A percentile compares a stretch with the other conserved stretches of the same genome.
Conservation (phyloP, 2,888 invertebrate species). For the Hyposoter dolosus region DNA sequence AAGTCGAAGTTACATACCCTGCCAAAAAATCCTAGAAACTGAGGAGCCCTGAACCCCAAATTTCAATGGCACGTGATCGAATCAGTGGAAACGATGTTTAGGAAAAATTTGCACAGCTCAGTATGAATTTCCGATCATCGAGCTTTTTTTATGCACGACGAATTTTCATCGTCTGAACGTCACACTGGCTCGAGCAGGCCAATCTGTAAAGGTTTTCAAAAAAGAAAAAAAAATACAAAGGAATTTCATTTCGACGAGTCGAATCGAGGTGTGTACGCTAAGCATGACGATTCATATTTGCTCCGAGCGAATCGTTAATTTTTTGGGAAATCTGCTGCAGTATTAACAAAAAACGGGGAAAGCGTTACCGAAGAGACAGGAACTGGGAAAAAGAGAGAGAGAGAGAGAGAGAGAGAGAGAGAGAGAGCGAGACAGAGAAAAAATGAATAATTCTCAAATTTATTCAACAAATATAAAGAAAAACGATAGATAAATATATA, state of each 20-base stretch:
- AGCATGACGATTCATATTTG: not conserved
- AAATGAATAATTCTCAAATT: conserved; percentile 52
- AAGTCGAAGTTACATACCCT: not conserved
- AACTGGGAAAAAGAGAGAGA: not conserved
- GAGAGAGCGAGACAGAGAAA: not conserved
- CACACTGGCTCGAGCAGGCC: not conserved
- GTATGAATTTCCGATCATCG: not conserved
- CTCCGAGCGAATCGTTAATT: not conserved
- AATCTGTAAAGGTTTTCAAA: not conserved
- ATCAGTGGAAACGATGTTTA: not conserved
- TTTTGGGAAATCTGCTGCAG: conserved; percentile 10
- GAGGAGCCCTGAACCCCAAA: not conserved
- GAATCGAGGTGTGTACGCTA: not conserved
- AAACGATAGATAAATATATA: conserved; percentile 47
- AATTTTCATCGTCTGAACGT: not conserved
- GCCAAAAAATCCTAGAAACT: not conserved
- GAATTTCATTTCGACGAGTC: not conserved
- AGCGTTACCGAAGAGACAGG: not conserved
- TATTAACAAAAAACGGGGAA: not conserved
- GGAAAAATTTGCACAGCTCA: not conserved
- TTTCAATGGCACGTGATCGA: not conserved
- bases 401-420: not conserved
- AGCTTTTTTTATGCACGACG: conserved; percentile 17
- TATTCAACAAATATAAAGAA: conserved; percentile 49
- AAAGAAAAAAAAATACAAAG: not conserved